Evolutionary conservation across 2,888 invertebrate species (phyloP), one percentile per base, ranked within the genome.

Genomic region (Octonoba sinensis): DNA sequence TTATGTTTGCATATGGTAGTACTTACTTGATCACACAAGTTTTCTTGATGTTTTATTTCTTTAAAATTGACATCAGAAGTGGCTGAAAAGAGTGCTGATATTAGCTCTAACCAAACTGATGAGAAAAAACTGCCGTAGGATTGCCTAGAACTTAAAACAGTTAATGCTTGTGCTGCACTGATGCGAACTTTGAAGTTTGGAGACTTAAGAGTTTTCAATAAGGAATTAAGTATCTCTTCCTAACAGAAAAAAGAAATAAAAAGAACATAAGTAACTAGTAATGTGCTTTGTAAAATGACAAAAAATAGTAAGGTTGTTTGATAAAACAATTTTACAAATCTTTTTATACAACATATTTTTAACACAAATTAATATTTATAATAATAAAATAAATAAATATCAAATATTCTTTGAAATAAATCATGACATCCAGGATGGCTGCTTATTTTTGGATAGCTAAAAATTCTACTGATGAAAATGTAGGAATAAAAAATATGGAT

Each of bases 131-230:
- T 88, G 0, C 92, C 94, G 86, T 93, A 95, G 71, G 91, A 90
- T 36, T 89, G 86, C n/a, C 94, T 90, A 88, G 87, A n/a, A 92
- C 92, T 78, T 91, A 91, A 15, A 91, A 91, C 82, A 1, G 88
- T 86, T 47, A 96, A 88, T 0, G 96, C 95, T 76, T 92, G 90
- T 0, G 94, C 93, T 2, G 96, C 96, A 88, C 94, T 96, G 81
- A 95, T 95, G 46, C 96, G 92, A 8, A 96, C 96, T 90, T 96
- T 96, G 85, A 96, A 93, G 88, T 96, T 96, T 76, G 79, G 73
- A 3, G 79, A 81, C 66, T 92, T 91, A 0, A 94, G 92, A 20
- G 95, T 87, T 3, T 88, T 18, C 90, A 90, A 83, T 92, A 92
- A 6, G 96, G 85, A 89, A 56, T 13, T 47, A 85, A 94, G 93